Base-by-base conservation (phyloP, 2,113 vertebrate genomes). In the Neotoma lepida region DNA sequence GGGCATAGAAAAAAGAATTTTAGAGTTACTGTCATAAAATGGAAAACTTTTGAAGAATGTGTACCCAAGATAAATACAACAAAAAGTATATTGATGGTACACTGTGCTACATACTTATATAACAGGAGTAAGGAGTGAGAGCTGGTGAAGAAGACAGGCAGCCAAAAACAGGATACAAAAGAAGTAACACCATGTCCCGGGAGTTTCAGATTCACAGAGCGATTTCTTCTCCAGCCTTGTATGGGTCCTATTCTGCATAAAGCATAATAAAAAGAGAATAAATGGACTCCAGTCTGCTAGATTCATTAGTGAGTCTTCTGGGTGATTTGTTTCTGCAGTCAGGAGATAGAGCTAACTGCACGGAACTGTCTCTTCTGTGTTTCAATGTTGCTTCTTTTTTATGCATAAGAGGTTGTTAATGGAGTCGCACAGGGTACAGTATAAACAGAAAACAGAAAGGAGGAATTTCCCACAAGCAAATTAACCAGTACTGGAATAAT, bases 231-330 rank as follows among this genome's bases (percentile, higher is more conserved):
- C 14, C 7, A 5, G 44, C 2, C 15, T 58, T 24, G 1, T 64
- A 46, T 2, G 1, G 39, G 14, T 44, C 8, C 2, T 6, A 35
- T 8, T 41, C 46, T 70, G 1, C 77, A 89, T 28, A 93, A 63
- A 86, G 26, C 8, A 77, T 46, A 56, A 33, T 1, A 70, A 93
- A 28, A 17, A 9, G 3, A 22, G 39, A 41, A 54, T 63, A 46
- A 71, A 91, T 91, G n/a, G 24, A 91, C 63, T 61, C 28, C 15
- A 51, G 82, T 90, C 84, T 56, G 71, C 46, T 64, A 81, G 46
- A 81, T 77, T 87, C 70, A 86, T 94, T 76, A 92, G 44, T 63
- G 61, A 93, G 54, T 74, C 90, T 81, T 93, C 77, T 93, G 76
- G 46, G 77, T 93, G 44, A 80, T 71, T 66, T 91, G 33, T 74